Evolutionary conservation across 2,113 vertebrate species (phyloP).

Genomic region (Paraplagusia blochii): DNA sequence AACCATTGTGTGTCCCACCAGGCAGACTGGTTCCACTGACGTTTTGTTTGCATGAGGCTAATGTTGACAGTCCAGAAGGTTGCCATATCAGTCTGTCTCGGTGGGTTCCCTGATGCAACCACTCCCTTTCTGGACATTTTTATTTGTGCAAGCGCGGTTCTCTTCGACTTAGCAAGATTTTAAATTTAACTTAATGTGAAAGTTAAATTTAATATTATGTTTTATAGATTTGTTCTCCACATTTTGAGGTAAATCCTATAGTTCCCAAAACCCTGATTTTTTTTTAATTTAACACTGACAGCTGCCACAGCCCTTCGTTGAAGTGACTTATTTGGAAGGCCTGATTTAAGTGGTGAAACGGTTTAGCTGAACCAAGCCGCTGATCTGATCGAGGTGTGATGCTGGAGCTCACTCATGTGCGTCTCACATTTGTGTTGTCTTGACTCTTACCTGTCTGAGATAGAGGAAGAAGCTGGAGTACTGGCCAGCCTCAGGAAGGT

Average conservation of each 20-base stretch:
- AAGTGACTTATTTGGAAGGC: no score
- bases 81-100: background rate
- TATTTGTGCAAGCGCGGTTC: background rate
- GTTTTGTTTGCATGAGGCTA: conserved; percentile 29
- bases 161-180: background rate
- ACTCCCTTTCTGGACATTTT: background rate
- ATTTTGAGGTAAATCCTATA: no score
- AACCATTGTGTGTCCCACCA: conserved; percentile 4
- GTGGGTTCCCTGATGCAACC: conserved; percentile 1
- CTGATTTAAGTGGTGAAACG: no score
- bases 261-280: no score
- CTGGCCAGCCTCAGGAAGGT: conserved; percentile 90
- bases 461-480: conserved; percentile 95
- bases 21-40: conserved; percentile 38
- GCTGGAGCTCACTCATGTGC: background rate
- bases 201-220: no score
- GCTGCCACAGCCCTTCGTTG: no score
- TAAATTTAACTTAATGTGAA: no score
- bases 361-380: conserved; percentile 17
- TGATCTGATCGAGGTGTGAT: background rate
- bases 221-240: no score
- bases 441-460: conserved; percentile 80
- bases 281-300: no score
- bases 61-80: background rate
- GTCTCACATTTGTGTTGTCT: background rate